Percentiles rank a stretch among this genome's conserved stretches.
phyloP scores from a whole-genome alignment of 2,888 invertebrate genomes.

The Pseudoips prasinana region DNA sequence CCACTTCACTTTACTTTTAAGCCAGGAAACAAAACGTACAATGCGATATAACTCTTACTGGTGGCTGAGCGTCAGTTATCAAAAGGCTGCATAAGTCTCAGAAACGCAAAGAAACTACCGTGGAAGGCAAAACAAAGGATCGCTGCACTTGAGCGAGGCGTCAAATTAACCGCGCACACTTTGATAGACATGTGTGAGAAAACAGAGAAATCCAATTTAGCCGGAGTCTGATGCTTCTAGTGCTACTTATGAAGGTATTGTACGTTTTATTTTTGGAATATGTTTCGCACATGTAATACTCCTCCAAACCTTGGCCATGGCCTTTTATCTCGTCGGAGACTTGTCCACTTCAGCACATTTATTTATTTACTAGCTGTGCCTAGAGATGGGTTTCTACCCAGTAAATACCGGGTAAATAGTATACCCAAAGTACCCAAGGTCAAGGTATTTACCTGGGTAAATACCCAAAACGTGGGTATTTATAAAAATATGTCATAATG shows the following conservation, averaged over 20 bases:
- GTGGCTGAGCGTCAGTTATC: conserved; percentile 12
- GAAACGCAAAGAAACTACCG: conserved; percentile 3
- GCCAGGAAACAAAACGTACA: conserved; percentile 2
- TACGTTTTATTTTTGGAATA: conserved; percentile 4
- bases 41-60: conserved; percentile 15
- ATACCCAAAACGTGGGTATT: too few relatives aligned
- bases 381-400: too few relatives aligned
- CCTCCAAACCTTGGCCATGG: too few relatives aligned
- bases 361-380: too few relatives aligned
- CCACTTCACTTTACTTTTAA: too few relatives aligned
- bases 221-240: conserved; percentile 1
- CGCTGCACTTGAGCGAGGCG: conserved; percentile 28
- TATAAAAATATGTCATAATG: too few relatives aligned
- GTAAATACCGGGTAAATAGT: too few relatives aligned
- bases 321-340: too few relatives aligned
- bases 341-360: too few relatives aligned
- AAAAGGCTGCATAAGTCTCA: conserved; percentile 4
- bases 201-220: conserved; percentile 11
- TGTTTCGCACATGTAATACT: too few relatives aligned
- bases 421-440: too few relatives aligned
- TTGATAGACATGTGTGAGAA: conserved; percentile 2
- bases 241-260: not conserved
- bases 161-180: conserved; percentile 15
- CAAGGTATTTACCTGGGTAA: too few relatives aligned
- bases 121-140: conserved; percentile 33